phyloP scores from a whole-genome alignment of 2,797 vertebrate genomes.

The Gymnopithys bicolor region DNA sequence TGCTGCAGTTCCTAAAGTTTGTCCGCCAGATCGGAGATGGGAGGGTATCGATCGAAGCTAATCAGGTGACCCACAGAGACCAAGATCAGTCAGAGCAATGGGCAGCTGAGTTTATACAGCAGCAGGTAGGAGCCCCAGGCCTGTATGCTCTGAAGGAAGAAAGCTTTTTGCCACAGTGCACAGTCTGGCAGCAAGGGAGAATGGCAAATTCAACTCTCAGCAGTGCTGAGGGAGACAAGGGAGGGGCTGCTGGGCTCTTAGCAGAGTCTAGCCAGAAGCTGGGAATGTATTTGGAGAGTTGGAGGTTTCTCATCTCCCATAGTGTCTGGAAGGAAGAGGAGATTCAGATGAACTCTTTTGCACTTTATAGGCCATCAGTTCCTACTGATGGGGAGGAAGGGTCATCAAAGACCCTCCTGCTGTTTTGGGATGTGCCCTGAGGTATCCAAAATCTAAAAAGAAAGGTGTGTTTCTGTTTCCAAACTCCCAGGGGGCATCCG shows the following conservation, averaged over 20 bases:
- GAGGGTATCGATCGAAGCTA: conserved; percentile 97
- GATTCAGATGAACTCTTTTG: not conserved
- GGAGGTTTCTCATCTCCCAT: not conserved
- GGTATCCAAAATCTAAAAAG: conserved; percentile 27
- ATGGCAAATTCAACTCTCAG: conserved; percentile 7
- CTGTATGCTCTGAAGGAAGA: conserved; percentile 36
- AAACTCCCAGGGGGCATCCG: conserved; percentile 84
- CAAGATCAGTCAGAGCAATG: conserved; percentile 96
- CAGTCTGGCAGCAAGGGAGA: conserved; percentile 40
- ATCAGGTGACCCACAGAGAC: conserved; percentile 92
- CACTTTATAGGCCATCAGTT: not conserved
- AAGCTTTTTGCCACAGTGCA: conserved; percentile 61
- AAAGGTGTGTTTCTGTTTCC: conserved; percentile 46
- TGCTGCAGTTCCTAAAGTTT: conserved; percentile 96
- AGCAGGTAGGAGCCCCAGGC: conserved; percentile 88
- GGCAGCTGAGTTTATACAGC: conserved; percentile 95
- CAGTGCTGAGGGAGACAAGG: not conserved
- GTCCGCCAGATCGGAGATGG: conserved; percentile 99
- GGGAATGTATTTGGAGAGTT: not conserved
- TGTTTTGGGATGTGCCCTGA: not conserved
- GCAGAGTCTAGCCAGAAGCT: conserved; percentile 19
- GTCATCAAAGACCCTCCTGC: not conserved
- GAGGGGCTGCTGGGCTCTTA: conserved; percentile 5
- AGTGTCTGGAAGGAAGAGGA: conserved; percentile 4
- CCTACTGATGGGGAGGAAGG: not conserved